A percentile compares a stretch with the other conserved stretches of the same genome.
These are phyloP conservation scores for Capromys pilorides DNA, from an alignment of 2,797 vertebrate species.

Conservation along the genomic window DNA sequence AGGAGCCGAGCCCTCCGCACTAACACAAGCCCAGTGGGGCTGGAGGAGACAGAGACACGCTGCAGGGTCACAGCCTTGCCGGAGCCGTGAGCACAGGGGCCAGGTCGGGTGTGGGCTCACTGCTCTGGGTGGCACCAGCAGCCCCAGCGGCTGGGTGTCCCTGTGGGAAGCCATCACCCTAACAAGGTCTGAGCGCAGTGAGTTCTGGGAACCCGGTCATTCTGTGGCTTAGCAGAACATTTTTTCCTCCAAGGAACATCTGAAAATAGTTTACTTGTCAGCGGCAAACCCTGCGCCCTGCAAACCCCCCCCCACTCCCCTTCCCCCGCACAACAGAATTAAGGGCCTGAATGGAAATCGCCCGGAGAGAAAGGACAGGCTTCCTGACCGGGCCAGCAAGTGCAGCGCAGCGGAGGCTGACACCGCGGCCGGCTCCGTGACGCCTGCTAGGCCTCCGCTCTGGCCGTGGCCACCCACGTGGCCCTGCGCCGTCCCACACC, in stretches of 20 bases:
- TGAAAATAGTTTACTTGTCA: slow-evolving; percentile 66
- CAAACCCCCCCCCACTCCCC: background rate
- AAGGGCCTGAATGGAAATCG: slow-evolving; percentile 64
- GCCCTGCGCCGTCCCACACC: background rate
- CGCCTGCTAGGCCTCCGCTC: background rate
- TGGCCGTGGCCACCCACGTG: background rate
- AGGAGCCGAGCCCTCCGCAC: background rate
- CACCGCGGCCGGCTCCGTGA: background rate
- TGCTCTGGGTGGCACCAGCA: background rate
- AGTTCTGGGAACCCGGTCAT: slow-evolving; percentile 40
- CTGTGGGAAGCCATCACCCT: slow-evolving; percentile 27
- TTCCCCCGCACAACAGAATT: slow-evolving; percentile 48
- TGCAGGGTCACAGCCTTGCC: background rate
- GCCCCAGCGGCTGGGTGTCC: background rate
- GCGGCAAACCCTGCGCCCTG: background rate
- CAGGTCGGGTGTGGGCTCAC: background rate
- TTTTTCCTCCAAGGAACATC: slow-evolving; percentile 56
- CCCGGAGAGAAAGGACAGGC: slow-evolving; percentile 44
- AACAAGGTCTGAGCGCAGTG: slow-evolving; percentile 54
- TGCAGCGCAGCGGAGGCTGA: background rate
- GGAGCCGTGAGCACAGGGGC: background rate
- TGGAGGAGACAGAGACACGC: background rate
- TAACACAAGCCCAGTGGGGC: background rate
- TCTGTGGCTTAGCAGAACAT: slow-evolving; percentile 57
- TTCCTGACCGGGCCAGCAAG: slow-evolving; percentile 28